A percentile compares a stretch with the other conserved stretches of the same genome.
These are phyloP conservation scores for Drosophila leonis DNA, from an alignment of 2,888 invertebrate species.

Conservation along the genomic window DNA sequence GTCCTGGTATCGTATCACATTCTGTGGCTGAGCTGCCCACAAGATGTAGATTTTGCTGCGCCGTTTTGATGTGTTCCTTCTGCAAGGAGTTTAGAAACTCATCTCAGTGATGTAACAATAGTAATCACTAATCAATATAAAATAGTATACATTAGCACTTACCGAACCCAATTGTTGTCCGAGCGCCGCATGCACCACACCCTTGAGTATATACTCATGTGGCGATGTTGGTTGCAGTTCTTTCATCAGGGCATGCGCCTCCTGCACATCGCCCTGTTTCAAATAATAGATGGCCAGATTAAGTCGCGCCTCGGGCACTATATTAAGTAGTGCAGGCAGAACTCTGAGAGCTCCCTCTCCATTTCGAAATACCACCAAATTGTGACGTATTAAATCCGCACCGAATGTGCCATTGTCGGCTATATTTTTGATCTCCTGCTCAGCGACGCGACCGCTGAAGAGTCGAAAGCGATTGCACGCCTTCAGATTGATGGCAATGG, in stretches of 20 bases:
- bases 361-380: conserved; percentile 96
- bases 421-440: conserved; percentile 94
- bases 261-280: conserved; percentile 93
- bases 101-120: too few species aligned
- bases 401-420: conserved; percentile 93
- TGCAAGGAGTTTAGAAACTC: conserved; percentile 86
- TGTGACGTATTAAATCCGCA: conserved; percentile 96
- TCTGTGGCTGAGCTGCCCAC: conserved; percentile 98
- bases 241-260: conserved; percentile 95
- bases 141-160: conserved; percentile 31
- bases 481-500: conserved; percentile 97
- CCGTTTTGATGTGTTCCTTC: conserved; percentile 97
- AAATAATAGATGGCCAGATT: conserved; percentile 98
- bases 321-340: conserved; percentile 95
- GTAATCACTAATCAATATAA: neutral
- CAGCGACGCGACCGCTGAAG: conserved; percentile 97
- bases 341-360: conserved; percentile 97
- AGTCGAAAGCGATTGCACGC: conserved; percentile 91
- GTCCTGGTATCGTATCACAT: conserved; percentile 98
- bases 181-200: conserved; percentile 96
- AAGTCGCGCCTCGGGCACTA: conserved; percentile 97
- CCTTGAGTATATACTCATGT: conserved; percentile 98
- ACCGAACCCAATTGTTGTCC: conserved; percentile 97
- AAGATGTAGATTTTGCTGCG: conserved; percentile 97
- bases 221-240: conserved; percentile 97